These are phyloP conservation scores for Pedicia rivosa DNA, from an alignment of 2,888 invertebrate species.

Conservation along the genomic window DNA sequence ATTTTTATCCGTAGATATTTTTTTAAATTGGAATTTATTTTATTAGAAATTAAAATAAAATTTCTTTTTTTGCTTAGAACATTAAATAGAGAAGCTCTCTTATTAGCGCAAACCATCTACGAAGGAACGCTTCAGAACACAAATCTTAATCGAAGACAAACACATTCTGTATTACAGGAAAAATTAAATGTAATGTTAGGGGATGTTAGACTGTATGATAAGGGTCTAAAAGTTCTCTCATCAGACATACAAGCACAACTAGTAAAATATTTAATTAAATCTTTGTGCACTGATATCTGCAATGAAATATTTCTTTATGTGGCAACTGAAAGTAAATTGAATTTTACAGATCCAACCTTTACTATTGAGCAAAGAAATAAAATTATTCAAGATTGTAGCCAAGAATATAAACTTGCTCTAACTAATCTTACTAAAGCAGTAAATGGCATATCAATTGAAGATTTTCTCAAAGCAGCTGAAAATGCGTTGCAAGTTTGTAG, in stretches of 20 bases:
- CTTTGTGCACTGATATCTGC: slow-evolving; percentile 66
- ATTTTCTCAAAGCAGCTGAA: slow-evolving; percentile 63
- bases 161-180: slow-evolving; percentile 67
- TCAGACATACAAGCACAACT: slow-evolving; percentile 48
- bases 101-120: slow-evolving; percentile 55
- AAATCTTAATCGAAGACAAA: slow-evolving; percentile 53
- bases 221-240: slow-evolving; percentile 51
- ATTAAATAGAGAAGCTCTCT: slow-evolving; percentile 48
- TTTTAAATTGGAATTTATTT: too few species aligned
- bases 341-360: slow-evolving; percentile 35
- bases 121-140: slow-evolving; percentile 57
- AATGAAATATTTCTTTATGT: slow-evolving; percentile 65
- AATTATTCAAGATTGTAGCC: slow-evolving; percentile 46
- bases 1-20: slow-evolving; percentile 56
- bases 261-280: slow-evolving; percentile 69
- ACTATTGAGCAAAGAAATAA: slow-evolving; percentile 52
- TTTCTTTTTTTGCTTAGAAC: slow-evolving; percentile 28
- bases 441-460: slow-evolving; percentile 53
- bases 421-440: slow-evolving; percentile 51
- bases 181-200: slow-evolving; percentile 59
- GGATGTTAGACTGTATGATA: slow-evolving; percentile 65
- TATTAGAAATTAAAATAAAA: neutral
- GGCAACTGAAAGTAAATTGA: slow-evolving; percentile 54
- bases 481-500: slow-evolving; percentile 51
- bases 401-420: slow-evolving; percentile 50